Conservation (phyloP, 2,888 invertebrate genomes). For the Oasisia sp. region DNA sequence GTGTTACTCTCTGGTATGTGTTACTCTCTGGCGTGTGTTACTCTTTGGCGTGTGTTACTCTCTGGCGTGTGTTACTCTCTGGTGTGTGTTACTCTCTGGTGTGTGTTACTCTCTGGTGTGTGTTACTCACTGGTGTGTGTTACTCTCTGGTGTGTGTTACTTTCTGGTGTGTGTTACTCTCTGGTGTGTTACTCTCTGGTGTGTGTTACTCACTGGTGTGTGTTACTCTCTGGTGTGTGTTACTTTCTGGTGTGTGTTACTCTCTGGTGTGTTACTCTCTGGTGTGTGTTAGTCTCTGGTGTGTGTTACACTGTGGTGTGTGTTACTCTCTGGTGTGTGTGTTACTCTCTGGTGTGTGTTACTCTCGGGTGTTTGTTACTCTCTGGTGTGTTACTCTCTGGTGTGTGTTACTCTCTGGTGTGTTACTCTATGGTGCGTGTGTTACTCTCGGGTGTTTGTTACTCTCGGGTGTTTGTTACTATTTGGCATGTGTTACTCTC, state of each 20-base stretch:
- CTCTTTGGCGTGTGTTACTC: too few species aligned
- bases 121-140: too few species aligned
- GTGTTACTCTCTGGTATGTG: constrained; percentile 52
- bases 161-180: too few species aligned
- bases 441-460: constrained; percentile 57
- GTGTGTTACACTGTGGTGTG: constrained; percentile 53
- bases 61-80: constrained; percentile 58
- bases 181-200: too few species aligned
- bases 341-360: constrained; percentile 51
- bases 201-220: constrained; percentile 34
- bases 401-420: constrained; percentile 57
- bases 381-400: too few species aligned
- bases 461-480: constrained; percentile 52
- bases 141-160: constrained; percentile 54
- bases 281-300: too few species aligned
- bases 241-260: constrained; percentile 51
- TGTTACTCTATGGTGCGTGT: too few species aligned
- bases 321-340: constrained; percentile 52
- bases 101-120: constrained; percentile 54
- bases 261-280: too few species aligned
- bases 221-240: constrained; percentile 58
- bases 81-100: constrained; percentile 57
- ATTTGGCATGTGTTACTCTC: constrained; percentile 53
- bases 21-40: constrained; percentile 52
- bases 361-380: too few species aligned